Percentiles rank a stretch among this genome's conserved stretches.
phyloP scores from a whole-genome alignment of 2,113 vertebrate species.

The Dasyurus viverrinus region DNA sequence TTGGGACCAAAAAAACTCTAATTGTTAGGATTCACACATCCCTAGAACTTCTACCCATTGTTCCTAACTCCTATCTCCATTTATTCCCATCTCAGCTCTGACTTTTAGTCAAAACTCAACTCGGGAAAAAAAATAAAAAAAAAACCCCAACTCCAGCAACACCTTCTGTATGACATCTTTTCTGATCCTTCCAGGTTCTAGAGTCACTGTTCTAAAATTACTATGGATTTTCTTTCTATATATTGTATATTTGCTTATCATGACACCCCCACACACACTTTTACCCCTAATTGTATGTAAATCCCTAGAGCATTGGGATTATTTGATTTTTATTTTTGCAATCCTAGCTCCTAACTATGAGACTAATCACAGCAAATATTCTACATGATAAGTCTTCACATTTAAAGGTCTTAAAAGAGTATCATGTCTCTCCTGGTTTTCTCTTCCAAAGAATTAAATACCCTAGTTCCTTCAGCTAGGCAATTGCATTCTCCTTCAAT shows the following conservation, averaged over 20 bases:
- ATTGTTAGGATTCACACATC: background rate
- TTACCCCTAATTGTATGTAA: background rate
- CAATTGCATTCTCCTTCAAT: conserved; percentile 14
- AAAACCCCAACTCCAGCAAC: background rate
- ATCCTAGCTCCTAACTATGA: background rate
- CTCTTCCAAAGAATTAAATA: background rate
- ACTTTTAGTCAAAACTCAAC: background rate
- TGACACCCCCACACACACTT: background rate
- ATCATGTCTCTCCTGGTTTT: background rate
- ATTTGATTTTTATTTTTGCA: background rate
- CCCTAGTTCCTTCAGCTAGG: background rate
- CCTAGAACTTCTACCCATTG: background rate
- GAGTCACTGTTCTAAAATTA: background rate
- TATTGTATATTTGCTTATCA: background rate
- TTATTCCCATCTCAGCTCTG: background rate
- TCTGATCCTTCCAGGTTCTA: background rate
- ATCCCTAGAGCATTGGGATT: background rate
- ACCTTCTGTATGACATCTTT: background rate
- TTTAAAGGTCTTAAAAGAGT: background rate
- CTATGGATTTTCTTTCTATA: background rate
- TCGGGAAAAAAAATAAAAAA: too few relatives aligned
- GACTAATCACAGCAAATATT: background rate
- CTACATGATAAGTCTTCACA: background rate
- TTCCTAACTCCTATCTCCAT: background rate
- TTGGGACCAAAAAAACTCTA: background rate